A percentile compares a stretch with the other conserved stretches of the same genome.
These are phyloP conservation scores for Gallinago jamesoni DNA, from an alignment of 2,113 vertebrate species.

Conservation along the genomic window DNA sequence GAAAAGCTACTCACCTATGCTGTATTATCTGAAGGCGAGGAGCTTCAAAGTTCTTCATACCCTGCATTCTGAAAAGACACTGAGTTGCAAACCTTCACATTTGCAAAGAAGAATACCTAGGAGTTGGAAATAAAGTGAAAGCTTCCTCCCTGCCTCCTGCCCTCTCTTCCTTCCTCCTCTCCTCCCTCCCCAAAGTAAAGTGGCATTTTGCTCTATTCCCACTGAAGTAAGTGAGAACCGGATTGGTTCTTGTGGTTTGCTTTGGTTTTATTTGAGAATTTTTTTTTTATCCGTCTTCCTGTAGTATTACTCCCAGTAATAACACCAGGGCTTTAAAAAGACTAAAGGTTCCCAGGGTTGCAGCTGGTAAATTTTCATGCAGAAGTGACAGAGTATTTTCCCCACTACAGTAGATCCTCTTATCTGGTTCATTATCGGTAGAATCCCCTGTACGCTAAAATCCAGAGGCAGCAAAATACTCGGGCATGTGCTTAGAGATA, in stretches of 20 bases:
- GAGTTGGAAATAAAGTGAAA: background rate
- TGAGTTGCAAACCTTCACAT: background rate
- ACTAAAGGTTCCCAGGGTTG: background rate
- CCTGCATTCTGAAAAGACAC: background rate
- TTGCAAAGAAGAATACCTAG: background rate
- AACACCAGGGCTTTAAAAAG: constrained; percentile 2
- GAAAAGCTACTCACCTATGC: background rate
- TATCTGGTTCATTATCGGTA: constrained; percentile 28
- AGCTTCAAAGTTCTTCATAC: background rate
- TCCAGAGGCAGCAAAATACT: constrained; percentile 23
- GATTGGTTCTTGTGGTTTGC: background rate
- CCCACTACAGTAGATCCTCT: constrained; percentile 3
- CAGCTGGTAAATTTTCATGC: background rate
- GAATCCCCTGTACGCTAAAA: background rate
- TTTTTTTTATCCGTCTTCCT: background rate
- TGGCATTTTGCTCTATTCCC: background rate
- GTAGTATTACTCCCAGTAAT: background rate
- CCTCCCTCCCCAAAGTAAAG: background rate
- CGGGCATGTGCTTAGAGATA: constrained; percentile 1
- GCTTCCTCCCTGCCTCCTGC: background rate
- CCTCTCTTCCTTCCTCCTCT: background rate
- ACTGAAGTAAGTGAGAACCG: background rate
- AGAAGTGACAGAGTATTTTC: background rate
- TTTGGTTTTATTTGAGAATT: background rate
- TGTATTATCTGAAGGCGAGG: background rate